phyloP scores from a whole-genome alignment of 2,888 invertebrate genomes.

The Heliconius ismenius region DNA sequence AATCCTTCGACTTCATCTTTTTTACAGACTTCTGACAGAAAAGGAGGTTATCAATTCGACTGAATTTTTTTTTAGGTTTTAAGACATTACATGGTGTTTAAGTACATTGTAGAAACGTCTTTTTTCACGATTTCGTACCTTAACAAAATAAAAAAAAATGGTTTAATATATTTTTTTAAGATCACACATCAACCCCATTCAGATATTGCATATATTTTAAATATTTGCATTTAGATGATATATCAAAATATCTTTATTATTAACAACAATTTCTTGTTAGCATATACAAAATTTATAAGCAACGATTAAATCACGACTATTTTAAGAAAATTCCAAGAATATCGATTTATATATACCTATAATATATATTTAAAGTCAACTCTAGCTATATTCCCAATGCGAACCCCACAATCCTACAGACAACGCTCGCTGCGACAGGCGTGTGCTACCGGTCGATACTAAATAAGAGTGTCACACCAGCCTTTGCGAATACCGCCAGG shows the following conservation, averaged over 20 bases:
- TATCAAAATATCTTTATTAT: too few relatives aligned
- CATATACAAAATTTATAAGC: neutral
- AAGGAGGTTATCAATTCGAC: too few relatives aligned
- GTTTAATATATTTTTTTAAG: too few relatives aligned
- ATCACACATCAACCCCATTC: neutral
- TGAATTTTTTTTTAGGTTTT: too few relatives aligned
- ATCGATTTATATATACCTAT: neutral
- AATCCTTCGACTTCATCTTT: too few relatives aligned
- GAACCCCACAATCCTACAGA: conserved; percentile 32
- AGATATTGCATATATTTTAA: neutral
- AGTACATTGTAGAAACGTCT: too few relatives aligned
- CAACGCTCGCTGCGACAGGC: conserved; percentile 56
- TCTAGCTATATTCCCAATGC: conserved; percentile 23
- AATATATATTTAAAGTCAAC: conserved; percentile 17
- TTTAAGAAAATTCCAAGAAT: conserved; percentile 10
- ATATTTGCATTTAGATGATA: too few relatives aligned
- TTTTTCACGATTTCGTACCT: too few relatives aligned
- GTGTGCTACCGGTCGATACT: conserved; percentile 73
- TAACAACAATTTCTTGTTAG: too few relatives aligned
- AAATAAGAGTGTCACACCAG: conserved; percentile 79
- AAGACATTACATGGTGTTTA: too few relatives aligned
- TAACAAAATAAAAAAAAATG: too few relatives aligned
- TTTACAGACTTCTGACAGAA: too few relatives aligned
- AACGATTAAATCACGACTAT: neutral
- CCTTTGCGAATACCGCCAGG: conserved; percentile 76